phyloP scores from a whole-genome alignment of 37 sponge, comb jelly and placozoan species.

The Chondrosia reniformis region DNA sequence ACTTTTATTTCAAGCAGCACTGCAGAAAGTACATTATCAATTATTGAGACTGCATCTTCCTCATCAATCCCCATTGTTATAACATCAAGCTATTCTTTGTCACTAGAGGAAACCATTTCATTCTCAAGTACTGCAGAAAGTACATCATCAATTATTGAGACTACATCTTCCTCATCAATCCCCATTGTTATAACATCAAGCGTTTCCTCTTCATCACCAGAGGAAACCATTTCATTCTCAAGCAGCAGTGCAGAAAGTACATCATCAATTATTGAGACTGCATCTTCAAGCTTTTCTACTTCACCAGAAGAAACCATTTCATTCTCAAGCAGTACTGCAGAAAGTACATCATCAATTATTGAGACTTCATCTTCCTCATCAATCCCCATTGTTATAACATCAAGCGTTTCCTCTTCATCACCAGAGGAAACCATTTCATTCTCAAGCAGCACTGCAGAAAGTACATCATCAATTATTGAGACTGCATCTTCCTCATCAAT shows the following conservation, averaged over 20 bases:
- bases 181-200: background rate
- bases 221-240: too few relatives aligned
- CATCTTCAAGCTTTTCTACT: background rate
- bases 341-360: background rate
- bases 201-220: too few relatives aligned
- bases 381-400: background rate
- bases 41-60: background rate
- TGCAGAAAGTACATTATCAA: background rate
- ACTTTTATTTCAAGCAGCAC: background rate
- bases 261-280: background rate
- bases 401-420: too few relatives aligned
- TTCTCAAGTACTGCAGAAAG: background rate
- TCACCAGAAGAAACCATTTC: too few relatives aligned
- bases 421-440: too few relatives aligned
- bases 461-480: background rate
- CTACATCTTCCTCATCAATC: background rate
- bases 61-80: background rate
- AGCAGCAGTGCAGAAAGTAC: background rate
- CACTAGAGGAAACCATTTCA: background rate
- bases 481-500: background rate
- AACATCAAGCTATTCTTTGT: background rate
- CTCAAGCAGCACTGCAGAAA: background rate
- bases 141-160: background rate
- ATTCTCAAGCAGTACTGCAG: background rate
- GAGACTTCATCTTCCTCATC: background rate